A percentile compares a stretch with the other conserved stretches of the same genome.
Conservation (phyloP, 2,888 invertebrate species). For the Eristalis tenax region DNA sequence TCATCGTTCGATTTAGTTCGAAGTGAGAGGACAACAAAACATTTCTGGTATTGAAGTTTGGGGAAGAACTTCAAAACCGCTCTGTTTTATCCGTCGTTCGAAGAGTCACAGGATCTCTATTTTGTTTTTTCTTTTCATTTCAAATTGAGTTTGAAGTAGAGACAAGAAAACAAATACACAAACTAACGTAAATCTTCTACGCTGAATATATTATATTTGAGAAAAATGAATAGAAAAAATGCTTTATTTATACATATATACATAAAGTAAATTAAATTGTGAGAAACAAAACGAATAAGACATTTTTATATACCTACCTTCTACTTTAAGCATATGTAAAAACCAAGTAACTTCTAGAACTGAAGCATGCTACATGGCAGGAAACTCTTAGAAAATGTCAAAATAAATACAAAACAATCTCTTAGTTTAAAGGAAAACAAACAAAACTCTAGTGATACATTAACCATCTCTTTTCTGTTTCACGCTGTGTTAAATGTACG, state of each 20-base stretch:
- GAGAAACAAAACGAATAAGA: conserved; percentile 56
- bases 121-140: conserved; percentile 13
- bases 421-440: conserved; percentile 50
- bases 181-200: conserved; percentile 73
- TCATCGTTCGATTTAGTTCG: conserved; percentile 70
- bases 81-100: conserved; percentile 75
- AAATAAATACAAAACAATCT: neutral
- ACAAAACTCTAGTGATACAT: conserved; percentile 62
- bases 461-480: conserved; percentile 49
- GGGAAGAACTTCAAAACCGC: conserved; percentile 81
- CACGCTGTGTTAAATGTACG: conserved; percentile 59
- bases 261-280: conserved; percentile 74
- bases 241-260: conserved; percentile 77
- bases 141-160: conserved; percentile 49
- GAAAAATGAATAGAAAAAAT: conserved; percentile 53
- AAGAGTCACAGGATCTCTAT: conserved; percentile 5
- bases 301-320: conserved; percentile 70
- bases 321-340: conserved; percentile 57
- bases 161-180: conserved; percentile 63
- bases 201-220: conserved; percentile 57
- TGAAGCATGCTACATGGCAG: conserved; percentile 48
- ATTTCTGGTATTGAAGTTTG: conserved; percentile 80
- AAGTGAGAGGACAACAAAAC: conserved; percentile 74
- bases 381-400: conserved; percentile 52
- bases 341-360: conserved; percentile 62